Percentiles rank a stretch among this genome's conserved stretches.
Conservation (phyloP, 2,888 invertebrate genomes). For the Hartigia nigra region DNA sequence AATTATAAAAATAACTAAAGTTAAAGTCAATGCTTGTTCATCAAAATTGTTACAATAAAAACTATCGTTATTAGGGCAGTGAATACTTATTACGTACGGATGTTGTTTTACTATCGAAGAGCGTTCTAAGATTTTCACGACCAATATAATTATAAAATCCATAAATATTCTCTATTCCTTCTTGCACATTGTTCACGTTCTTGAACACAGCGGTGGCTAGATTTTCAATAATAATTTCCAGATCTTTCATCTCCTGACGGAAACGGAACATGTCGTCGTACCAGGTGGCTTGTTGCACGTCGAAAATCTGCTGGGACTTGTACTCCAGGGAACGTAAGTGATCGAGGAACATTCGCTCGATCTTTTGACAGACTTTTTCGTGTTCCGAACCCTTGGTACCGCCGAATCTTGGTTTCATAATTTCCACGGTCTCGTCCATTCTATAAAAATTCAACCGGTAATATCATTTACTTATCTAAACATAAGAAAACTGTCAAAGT, state of each 20-base stretch:
- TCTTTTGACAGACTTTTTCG: constrained; percentile 75
- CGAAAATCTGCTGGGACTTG: constrained; percentile 76
- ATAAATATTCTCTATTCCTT: constrained; percentile 81
- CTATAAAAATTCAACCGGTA: constrained; percentile 55
- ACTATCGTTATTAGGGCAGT: not conserved
- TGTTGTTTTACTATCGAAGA: constrained; percentile 77
- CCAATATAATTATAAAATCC: constrained; percentile 83
- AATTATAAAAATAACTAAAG: not conserved
- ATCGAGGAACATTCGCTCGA: constrained; percentile 80
- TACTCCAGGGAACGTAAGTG: constrained; percentile 72
- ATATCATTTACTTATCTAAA: not conserved
- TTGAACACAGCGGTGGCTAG: constrained; percentile 83
- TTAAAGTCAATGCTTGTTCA: not conserved
- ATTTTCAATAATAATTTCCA: constrained; percentile 85
- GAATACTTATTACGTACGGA: constrained; percentile 63
- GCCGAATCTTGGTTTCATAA: constrained; percentile 79
- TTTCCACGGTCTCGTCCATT: constrained; percentile 77
- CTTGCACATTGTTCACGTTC: constrained; percentile 82
- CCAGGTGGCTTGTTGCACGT: constrained; percentile 86
- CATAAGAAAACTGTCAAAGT: not conserved
- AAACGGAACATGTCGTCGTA: constrained; percentile 78
- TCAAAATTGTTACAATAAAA: not conserved
- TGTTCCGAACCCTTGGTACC: constrained; percentile 78
- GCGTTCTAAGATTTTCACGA: constrained; percentile 76
- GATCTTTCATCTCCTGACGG: constrained; percentile 71